Conservation (phyloP, 2,113 vertebrate genomes). For the Apteryx owenii region DNA sequence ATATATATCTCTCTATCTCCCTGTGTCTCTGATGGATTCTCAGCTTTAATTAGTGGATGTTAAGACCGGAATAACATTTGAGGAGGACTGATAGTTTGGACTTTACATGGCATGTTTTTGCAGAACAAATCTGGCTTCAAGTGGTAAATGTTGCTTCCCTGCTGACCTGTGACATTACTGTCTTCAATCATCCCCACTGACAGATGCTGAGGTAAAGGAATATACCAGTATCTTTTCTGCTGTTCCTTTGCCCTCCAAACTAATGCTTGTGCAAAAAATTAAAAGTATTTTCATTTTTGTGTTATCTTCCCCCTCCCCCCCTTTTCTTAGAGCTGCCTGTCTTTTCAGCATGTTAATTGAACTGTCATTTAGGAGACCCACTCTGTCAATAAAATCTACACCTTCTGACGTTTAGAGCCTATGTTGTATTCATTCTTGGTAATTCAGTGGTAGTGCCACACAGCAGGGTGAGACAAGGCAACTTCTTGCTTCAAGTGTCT, state of each 20-base stretch:
- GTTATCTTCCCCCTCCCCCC: rapidly evolving
- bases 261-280: neutral
- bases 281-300: neutral
- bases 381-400: neutral
- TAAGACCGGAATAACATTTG: neutral
- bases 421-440: neutral
- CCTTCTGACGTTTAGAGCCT: neutral
- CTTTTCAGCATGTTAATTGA: neutral
- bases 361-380: neutral
- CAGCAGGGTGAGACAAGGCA: neutral
- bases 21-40: neutral
- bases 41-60: neutral
- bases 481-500: neutral
- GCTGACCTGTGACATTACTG: neutral
- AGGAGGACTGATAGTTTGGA: neutral
- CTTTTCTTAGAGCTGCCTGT: neutral
- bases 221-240: neutral
- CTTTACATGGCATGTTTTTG: neutral
- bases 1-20: neutral
- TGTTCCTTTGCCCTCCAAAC: neutral
- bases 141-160: neutral
- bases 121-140: neutral
- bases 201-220: neutral
- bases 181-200: neutral
- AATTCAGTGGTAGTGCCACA: neutral